A percentile compares a stretch with the other conserved stretches of the same genome.
Conservation (phyloP, 2,888 invertebrate genomes). For the Ceramica pisi region DNA sequence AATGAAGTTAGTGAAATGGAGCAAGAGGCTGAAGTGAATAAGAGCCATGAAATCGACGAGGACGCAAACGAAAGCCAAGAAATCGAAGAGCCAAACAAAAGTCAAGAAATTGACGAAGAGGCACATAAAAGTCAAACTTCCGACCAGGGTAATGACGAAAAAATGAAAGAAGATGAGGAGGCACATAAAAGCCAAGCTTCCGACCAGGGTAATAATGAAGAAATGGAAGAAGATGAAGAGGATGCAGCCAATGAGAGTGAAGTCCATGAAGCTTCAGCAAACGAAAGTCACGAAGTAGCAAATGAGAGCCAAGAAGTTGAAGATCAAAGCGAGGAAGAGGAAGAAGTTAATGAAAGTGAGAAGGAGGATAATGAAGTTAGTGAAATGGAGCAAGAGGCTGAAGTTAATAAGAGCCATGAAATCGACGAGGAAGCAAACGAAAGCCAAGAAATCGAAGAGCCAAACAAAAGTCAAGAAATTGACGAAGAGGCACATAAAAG, state of each 20-base stretch:
- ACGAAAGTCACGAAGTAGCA: slow-evolving; percentile 37
- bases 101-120: neutral
- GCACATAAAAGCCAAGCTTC: slow-evolving; percentile 23
- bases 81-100: neutral
- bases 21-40: slow-evolving; percentile 19
- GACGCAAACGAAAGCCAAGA: neutral
- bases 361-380: slow-evolving; percentile 35
- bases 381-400: slow-evolving; percentile 12
- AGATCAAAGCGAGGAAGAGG: slow-evolving; percentile 33
- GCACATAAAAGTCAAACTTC: slow-evolving; percentile 32
- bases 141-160: too few species aligned
- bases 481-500: slow-evolving; percentile 18
- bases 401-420: slow-evolving; percentile 31
- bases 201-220: slow-evolving; percentile 36
- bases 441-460: neutral
- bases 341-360: slow-evolving; percentile 31
- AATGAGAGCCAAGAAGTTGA: slow-evolving; percentile 40
- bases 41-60: slow-evolving; percentile 21
- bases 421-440: neutral
- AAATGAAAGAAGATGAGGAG: too few species aligned
- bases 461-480: too few species aligned
- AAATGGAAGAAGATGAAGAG: slow-evolving; percentile 23
- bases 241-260: slow-evolving; percentile 5
- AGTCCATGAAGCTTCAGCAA: slow-evolving; percentile 36
- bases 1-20: slow-evolving; percentile 33